Evolutionary conservation across 2,113 vertebrate genomes (phyloP), one percentile per base, ranked within the genome.

Genomic region (Nothoprocta pentlandii): DNA sequence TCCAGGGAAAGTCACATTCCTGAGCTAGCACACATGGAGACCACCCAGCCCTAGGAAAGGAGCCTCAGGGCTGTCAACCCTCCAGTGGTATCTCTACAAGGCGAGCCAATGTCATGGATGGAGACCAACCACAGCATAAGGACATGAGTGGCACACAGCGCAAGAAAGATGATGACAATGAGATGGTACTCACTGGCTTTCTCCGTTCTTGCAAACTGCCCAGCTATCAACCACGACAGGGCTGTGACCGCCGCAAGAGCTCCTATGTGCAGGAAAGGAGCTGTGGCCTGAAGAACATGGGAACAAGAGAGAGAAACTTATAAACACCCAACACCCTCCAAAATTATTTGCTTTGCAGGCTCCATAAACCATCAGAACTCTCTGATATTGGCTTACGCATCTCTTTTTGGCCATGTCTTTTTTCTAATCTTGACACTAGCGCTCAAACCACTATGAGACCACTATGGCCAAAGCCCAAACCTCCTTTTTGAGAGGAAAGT

Each of bases 231-330:
- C 99, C 99, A 99, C 6, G 99, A 98, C 96, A 99, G 97, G 0
- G 98, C 98, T 0, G 99, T 99, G 87, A 98, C 85, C 0, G 98
- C 98, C 2, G 95, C 98, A 21, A 99, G 97, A 10, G 99, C 99
- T 70, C 99, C 99, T 34, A 99, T 95, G 80, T 99, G 99, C 95
- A 99, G 97, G 95, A 99, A 99, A 0, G 99, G 99, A 46, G 99
- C 99, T 26, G 99, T 99, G 58, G 99, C 99, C 99, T 99, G 95
- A 34, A 44, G 30, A 80, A 59, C 74, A 85, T 8, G 20, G 88
- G 17, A 87, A 91, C 0, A 82, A 19, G 13, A 91, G 32, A 75
- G 6, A 23, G 34, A 75, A 64, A 44, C 3, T 6, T 2, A 56
- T 13, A 64, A 67, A 32, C 17, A 28, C 8, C 5, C 69, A 79